These are phyloP conservation scores for Hydropsyche betteni DNA, from an alignment of 2,888 invertebrate species.

Conservation along the genomic window DNA sequence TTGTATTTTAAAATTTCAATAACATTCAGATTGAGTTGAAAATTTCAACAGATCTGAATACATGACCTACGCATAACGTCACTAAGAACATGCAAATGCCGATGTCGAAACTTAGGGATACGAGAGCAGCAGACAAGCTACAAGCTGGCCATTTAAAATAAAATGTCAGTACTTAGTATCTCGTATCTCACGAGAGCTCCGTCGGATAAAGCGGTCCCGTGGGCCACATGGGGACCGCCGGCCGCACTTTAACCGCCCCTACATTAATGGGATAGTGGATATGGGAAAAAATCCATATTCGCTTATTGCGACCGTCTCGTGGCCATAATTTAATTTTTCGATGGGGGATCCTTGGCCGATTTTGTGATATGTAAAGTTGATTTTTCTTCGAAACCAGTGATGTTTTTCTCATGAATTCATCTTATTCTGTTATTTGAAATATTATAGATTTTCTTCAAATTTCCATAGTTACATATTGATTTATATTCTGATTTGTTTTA, in stretches of 20 bases:
- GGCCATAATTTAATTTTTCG: slow-evolving; percentile 2
- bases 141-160: slow-evolving; percentile 20
- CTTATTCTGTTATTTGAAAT: too few species aligned
- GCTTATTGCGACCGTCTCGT: slow-evolving; percentile 19
- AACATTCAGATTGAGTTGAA: too few species aligned
- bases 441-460: too few species aligned
- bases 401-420: too few species aligned
- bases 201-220: slow-evolving; percentile 12
- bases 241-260: slow-evolving; percentile 16
- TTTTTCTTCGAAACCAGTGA: too few species aligned
- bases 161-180: slow-evolving; percentile 25
- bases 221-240: slow-evolving; percentile 23
- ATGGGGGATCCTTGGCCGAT: background rate
- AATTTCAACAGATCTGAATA: too few species aligned
- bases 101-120: background rate
- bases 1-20: too few species aligned
- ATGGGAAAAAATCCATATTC: slow-evolving; percentile 21
- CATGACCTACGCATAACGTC: background rate
- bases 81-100: slow-evolving; percentile 11
- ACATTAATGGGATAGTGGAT: slow-evolving; percentile 14
- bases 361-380: too few species aligned
- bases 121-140: background rate
- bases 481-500: too few species aligned
- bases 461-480: too few species aligned
- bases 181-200: slow-evolving; percentile 20